These are phyloP conservation scores for Alosa alosa DNA, from an alignment of 2,113 vertebrate genomes.

Conservation along the genomic window DNA sequence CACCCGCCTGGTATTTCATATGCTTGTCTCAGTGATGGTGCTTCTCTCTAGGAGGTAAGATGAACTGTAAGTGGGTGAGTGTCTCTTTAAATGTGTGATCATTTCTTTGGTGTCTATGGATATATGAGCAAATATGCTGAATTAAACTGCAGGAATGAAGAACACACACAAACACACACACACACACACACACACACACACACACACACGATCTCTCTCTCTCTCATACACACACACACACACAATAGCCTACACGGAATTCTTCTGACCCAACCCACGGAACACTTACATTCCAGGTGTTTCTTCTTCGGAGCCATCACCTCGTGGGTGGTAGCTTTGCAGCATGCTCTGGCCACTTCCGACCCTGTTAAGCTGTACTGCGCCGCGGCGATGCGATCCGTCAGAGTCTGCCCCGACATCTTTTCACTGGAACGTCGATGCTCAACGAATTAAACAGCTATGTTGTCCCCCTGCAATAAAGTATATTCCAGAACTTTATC, in stretches of 20 bases:
- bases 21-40: slow-evolving; percentile 15
- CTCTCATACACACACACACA: not conserved
- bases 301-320: slow-evolving; percentile 98
- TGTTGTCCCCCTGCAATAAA: not conserved
- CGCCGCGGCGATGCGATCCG: slow-evolving; percentile 98
- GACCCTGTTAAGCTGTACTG: slow-evolving; percentile 98
- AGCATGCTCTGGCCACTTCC: slow-evolving; percentile 91
- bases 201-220: not conserved
- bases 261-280: slow-evolving; percentile 20
- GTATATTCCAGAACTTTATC: not conserved
- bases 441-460: slow-evolving; percentile 32
- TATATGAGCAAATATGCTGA: not conserved
- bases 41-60: too few species aligned
- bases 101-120: not conserved
- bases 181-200: not conserved
- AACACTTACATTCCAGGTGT: slow-evolving; percentile 97
- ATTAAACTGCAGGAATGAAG: slow-evolving; percentile 1
- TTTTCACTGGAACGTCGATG: slow-evolving; percentile 66
- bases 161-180: slow-evolving; percentile 15
- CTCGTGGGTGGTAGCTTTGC: slow-evolving; percentile 98
- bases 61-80: too few species aligned
- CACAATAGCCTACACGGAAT: too few species aligned
- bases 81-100: not conserved
- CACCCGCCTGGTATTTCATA: not conserved
- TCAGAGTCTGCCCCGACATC: slow-evolving; percentile 99